phyloP scores from a whole-genome alignment of 2,797 vertebrate species.

The Karalla daura region DNA sequence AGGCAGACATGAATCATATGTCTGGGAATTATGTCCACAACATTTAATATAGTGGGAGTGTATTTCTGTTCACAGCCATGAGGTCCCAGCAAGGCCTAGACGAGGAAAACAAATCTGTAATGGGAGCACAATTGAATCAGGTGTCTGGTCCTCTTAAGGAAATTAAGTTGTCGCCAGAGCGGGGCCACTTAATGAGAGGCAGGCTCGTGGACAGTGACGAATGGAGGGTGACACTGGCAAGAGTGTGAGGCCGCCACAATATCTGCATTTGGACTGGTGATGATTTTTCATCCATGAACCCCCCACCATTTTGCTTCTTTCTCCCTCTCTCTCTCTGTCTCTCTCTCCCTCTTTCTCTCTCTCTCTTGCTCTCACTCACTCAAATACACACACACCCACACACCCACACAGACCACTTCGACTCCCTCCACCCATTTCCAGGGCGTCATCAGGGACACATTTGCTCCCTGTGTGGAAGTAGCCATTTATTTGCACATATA shows the following conservation, averaged over 20 bases:
- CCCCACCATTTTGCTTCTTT: slow-evolving; percentile 62
- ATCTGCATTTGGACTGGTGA: slow-evolving; percentile 89
- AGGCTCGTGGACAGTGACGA: slow-evolving; percentile 92
- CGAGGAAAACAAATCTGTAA: slow-evolving; percentile 87
- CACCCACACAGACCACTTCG: slow-evolving; percentile 9
- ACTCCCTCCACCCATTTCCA: slow-evolving; percentile 82
- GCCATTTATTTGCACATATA: slow-evolving; percentile 99
- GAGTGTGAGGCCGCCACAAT: slow-evolving; percentile 91
- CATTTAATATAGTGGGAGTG: slow-evolving; percentile 88
- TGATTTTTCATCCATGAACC: slow-evolving; percentile 91
- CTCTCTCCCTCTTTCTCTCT: slow-evolving; percentile 15
- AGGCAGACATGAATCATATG: slow-evolving; percentile 83
- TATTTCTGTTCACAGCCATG: slow-evolving; percentile 80
- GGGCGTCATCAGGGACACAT: slow-evolving; percentile 89
- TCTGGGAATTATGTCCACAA: slow-evolving; percentile 84
- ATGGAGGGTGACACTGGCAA: slow-evolving; percentile 90
- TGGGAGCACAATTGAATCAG: slow-evolving; percentile 95
- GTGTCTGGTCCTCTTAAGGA: slow-evolving; percentile 99
- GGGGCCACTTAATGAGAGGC: slow-evolving; percentile 96
- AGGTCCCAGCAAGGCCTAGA: slow-evolving; percentile 80
- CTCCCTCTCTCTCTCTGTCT: slow-evolving; percentile 43
- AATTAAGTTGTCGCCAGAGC: slow-evolving; percentile 96
- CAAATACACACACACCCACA: slow-evolving; percentile 13
- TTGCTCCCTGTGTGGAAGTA: slow-evolving; percentile 93
- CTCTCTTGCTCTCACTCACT: neutral